Evolutionary conservation across 1,140 invertebrate species (phyloP), one percentile per base, ranked within the genome.

Genomic region (Tetragonula clypearis): DNA sequence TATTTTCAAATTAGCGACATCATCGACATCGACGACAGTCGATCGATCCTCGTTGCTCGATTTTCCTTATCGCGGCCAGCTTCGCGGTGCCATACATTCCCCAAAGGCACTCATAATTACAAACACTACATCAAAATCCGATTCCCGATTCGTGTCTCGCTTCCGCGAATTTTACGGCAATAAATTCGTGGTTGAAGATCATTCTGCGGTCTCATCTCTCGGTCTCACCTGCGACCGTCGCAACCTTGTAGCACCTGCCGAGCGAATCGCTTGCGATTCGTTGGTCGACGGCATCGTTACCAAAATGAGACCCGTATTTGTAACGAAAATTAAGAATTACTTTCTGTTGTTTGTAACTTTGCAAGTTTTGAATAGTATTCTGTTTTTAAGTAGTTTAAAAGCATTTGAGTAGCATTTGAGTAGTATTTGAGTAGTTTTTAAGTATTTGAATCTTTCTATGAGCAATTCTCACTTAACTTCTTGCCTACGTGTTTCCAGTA

Each of bases 171-270:
- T 53, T 30, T 53, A 11, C 49, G 49, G 15, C 58, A 19, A 72
- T 69, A 72, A 60, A 87, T 88, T 72, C 68, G 23, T 19, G 35
- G 21, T 41, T 35, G 55, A n/a, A 86, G 77, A 88, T 89, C 68
- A 58, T 71, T 83, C 66, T 9, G 69, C 55, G 79, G 58, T 55
- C 83, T 79, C 87, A 79, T 73, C 83, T 86, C 81, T 66, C 15
- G 26, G 49, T 14, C 69, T 89, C 85, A 90, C 85, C 88, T 90
- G 88, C 85, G 84, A 41, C 62, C n/a, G 17, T 41, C 17, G 65
- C 30, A 75, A 73, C 65, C 49, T 74, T 73, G 23, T 71, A 87
- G 79, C 90, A 91, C 90, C 90, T 91, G 90, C 85, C 89, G 82
- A 84, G 82, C 72, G 80, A 85, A 88, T 87, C 66, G 80, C 17